Percentiles rank a stretch among this genome's conserved stretches.
Evolutionary conservation across 1,140 invertebrate genomes (phyloP).

Genomic region (Drosophila bipectinata): DNA sequence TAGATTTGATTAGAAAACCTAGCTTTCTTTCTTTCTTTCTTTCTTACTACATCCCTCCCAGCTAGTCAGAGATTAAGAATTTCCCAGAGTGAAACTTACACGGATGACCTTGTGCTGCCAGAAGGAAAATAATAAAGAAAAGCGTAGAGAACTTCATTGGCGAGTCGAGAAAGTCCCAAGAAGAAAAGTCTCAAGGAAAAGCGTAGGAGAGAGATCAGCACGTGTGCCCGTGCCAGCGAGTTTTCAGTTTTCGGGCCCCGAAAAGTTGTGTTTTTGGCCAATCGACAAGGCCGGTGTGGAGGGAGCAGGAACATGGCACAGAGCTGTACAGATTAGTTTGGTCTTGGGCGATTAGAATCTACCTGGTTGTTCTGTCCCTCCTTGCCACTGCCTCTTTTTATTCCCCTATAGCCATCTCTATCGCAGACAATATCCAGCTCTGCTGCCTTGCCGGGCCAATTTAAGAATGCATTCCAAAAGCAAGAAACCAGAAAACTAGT

Average conservation of each 20-base stretch:
- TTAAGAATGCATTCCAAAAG: slow-evolving; percentile 77
- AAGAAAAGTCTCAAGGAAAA: slow-evolving; percentile 15
- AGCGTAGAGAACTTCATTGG: slow-evolving; percentile 1
- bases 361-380: slow-evolving; percentile 59
- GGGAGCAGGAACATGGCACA: slow-evolving; percentile 46
- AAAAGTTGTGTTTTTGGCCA: slow-evolving; percentile 33
- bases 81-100: slow-evolving; percentile 39
- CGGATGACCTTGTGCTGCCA: slow-evolving; percentile 39
- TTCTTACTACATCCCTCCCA: neutral
- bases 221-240: slow-evolving; percentile 37
- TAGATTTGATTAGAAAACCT: slow-evolving; percentile 33
- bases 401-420: slow-evolving; percentile 6
- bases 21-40: slow-evolving; percentile 28
- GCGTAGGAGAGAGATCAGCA: slow-evolving; percentile 52
- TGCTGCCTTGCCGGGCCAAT: slow-evolving; percentile 49
- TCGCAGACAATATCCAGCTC: slow-evolving; percentile 20
- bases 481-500: slow-evolving; percentile 69
- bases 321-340: slow-evolving; percentile 71
- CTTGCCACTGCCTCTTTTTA: neutral
- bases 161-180: slow-evolving; percentile 3
- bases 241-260: neutral
- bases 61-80: slow-evolving; percentile 46
- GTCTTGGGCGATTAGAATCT: slow-evolving; percentile 70
- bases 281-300: slow-evolving; percentile 52
- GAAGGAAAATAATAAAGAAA: slow-evolving; percentile 9